Conservation (phyloP, 2,113 vertebrate species). For the Zapornia atra region DNA sequence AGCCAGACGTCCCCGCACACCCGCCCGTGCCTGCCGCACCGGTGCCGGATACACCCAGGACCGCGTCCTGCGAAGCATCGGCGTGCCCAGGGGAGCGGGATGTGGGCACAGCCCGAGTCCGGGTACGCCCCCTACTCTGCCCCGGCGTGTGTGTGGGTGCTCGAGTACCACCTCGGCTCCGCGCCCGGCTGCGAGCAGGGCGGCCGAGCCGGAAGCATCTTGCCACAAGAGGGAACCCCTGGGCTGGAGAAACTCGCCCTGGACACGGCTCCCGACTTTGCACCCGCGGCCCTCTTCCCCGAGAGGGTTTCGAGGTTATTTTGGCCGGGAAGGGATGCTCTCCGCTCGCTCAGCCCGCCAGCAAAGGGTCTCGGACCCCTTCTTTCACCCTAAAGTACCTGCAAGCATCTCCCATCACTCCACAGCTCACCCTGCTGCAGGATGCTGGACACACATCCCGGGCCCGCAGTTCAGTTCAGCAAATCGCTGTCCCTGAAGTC, state of each 20-base stretch:
- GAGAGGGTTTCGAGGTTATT: not conserved
- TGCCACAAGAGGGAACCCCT: constrained; percentile 73
- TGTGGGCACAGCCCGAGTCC: not conserved
- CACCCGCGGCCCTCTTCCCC: not conserved
- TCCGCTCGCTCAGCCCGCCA: not conserved
- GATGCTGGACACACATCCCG: too few relatives aligned
- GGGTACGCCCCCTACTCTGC: too few relatives aligned
- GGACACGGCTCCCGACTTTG: not conserved
- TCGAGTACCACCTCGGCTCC: not conserved
- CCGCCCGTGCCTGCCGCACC: too few relatives aligned
- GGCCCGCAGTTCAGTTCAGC: rapidly evolving
- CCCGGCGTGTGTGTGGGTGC: not conserved
- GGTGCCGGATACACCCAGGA: not conserved
- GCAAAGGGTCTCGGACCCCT: not conserved
- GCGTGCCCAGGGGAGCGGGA: not conserved
- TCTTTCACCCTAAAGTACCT: not conserved
- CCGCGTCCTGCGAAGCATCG: not conserved
- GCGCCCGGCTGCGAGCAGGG: not conserved
- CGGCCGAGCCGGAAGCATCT: not conserved
- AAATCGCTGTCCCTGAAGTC: not conserved
- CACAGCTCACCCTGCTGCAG: not conserved
- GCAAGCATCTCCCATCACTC: not conserved
- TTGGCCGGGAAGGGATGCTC: not conserved
- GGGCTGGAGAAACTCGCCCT: constrained; percentile 30
- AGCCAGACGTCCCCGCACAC: too few relatives aligned